Evolutionary conservation across 2,113 vertebrate genomes (phyloP), one percentile per base, ranked within the genome.

Genomic region (Camelus dromedarius): DNA sequence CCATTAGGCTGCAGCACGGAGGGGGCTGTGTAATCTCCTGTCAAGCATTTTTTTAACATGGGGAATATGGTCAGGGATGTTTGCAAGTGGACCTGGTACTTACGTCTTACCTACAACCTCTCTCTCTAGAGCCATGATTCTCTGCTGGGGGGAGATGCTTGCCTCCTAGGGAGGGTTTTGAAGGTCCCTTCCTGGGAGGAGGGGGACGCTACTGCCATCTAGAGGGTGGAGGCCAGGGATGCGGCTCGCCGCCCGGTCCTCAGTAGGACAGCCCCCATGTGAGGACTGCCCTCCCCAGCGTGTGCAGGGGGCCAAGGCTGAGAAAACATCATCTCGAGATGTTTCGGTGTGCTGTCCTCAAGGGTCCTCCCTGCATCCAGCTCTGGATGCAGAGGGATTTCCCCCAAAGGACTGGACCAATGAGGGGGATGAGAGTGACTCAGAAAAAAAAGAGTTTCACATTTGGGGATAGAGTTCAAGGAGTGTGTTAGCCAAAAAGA

Each of bases 281-380:
- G n/a, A 50, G 66, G 85, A 28, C 2, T 0, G 14, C 3, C 12
- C 56, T 6, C 26, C 48, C 26, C 73, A 19, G 6, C 15, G 0
- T 18, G 62, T 16, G 14, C 1, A 13, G 1, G 0, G 8, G 1
- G 24, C 62, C 48, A 16, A 22, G 28, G 28, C 5, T 19, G 35
- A 22, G 69, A 32, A n/a, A 14, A 32, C 8, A 0, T 4, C 46
- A 2, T 2, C 7, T 32, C 0, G 0, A 3, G n/a, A 24, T 0
- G 42, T 1, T 28, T 60, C 12, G 0, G 20, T 24, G 15, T 24
- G 10, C 24, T 60, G 20, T 72, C 46, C 88, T 52, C 46, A 46
- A 42, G 58, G 13, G 0, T 3, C 32, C 28, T 2, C 26, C 9
- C 88, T 3, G 16, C 86, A 6, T 42, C 48, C 32, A 32, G 2